A percentile compares a stretch with the other conserved stretches of the same genome.
phyloP scores from a whole-genome alignment of 2,888 invertebrate species.

The Noctua janthe region DNA sequence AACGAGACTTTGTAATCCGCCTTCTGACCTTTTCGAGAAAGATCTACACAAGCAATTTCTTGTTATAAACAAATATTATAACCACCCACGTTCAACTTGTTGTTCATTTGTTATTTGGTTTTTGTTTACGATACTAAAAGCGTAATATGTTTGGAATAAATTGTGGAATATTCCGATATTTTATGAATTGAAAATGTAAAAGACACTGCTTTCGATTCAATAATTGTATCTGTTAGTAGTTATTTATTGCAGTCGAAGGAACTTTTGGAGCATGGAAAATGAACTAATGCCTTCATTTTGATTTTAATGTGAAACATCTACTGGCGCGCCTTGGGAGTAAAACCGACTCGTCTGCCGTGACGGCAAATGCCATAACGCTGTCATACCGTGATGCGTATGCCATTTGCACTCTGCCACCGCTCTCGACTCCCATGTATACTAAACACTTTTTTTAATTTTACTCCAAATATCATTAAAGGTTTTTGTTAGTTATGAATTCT shows the following conservation, averaged over 20 bases:
- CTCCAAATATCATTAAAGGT: no score
- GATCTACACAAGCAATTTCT: conserved; percentile 5
- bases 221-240: not conserved
- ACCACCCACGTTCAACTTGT: not conserved
- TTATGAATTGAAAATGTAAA: not conserved
- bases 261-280: not conserved
- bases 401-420: no score
- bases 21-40: conserved; percentile 15
- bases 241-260: not conserved
- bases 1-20: not conserved
- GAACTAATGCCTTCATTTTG: not conserved
- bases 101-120: not conserved
- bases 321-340: no score
- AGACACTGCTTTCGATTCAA: not conserved
- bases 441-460: no score
- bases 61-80: conserved; percentile 8
- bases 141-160: not conserved
- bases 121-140: not conserved
- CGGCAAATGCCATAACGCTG: no score
- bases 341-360: no score
- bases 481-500: no score
- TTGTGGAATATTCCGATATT: not conserved
- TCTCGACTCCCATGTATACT: no score
- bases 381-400: no score
- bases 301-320: no score